Base-by-base conservation (phyloP, 2,797 vertebrate species). In the Ctenochaetus hawaiiensis region DNA sequence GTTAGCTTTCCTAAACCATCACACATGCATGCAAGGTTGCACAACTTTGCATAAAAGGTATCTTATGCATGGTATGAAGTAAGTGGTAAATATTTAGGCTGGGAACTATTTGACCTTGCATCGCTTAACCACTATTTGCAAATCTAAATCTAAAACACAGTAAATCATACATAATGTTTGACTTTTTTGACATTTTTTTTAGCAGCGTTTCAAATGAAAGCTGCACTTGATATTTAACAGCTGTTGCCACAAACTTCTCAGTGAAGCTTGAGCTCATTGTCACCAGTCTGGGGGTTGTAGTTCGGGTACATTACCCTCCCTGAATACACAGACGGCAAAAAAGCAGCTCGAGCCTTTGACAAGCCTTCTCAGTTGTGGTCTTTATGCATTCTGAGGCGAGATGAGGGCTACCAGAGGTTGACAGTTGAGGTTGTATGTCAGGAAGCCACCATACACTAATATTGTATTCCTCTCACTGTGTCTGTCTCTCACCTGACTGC, bases 401-500 rank as follows among this genome's bases (percentile, higher is more conserved):
- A 87, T 78, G 77, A 77, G 80, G 87, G 84, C 86, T 83, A 82
- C 79, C 80, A 70, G 83, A 86, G 92, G 88, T 88, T 91, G 91
- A 91, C 90, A 90, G 87, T 63, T 90, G 83, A 90, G 89, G 87
- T 87, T 92, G 86, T 78, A 75, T 90, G 86, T 89, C 86, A 82
- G 76, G 67, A 87, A 87, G 84, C 78, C 77, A 85, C 86, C 84
- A 62, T 59, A 1, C 76, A 37, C 89, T 92, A 67, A 88, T 89
- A 78, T 67, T 57, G 82, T 82, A 86, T 91, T 89, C 84, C 65
- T 77, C 87, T 88, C 89, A 80, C 82, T 77, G 66, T 86, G 65
- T 88, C 76, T 77, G 85, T 83, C 80, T 85, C 87, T 94, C 92
- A 93, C 83, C 95, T 95, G 92, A 87, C 96, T 96, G 94, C 96